Evolutionary conservation across 1,140 invertebrate genomes (phyloP), one percentile per base, ranked within the genome.

Genomic region (Papilio glaucus): DNA sequence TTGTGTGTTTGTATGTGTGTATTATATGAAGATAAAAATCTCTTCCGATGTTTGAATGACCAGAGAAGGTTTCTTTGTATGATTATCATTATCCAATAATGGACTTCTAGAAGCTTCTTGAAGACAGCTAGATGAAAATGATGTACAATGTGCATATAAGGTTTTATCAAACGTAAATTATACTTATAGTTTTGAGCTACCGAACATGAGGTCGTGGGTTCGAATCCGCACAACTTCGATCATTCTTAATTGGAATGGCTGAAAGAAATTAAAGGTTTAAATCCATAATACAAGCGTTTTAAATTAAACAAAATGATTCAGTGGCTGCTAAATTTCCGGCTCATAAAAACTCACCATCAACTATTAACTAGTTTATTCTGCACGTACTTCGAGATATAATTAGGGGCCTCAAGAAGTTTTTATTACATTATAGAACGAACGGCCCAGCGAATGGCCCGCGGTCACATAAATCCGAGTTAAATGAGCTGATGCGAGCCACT

Each of bases 391-490:
- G 42, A 69, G 24, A 69, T 69, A 69, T 49, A 49, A 49, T 49
- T 69, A 69, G 67, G 67, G 42, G 67, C 41, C 15, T 53, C 67
- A 69, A 69, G 67, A 69, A 69, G 67, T 69, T 69, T 69, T 69
- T 69, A 69, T 69, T 69, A 49, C 67, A 49, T 69, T 69, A 69
- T 13, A 21, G 21, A 29, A 49, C 67, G 67, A 49, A 45, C 67
- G 67, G 18, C 42, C 41, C 67, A 37, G 18, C 42, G 67, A 49
- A 69, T 53, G 41, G 67, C 42, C 42, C 67, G 67, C 67, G 67
- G 67, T 69, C 41, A 69, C 67, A 53, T 69, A 69, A 69, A 69
- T 69, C 67, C 67, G 67, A 53, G 42, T 69, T 69, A 69, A 69
- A 69, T 69, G 67, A 69, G 67, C 26, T 49, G 67, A 49, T 42